Conservation (phyloP, 2,113 vertebrate species). For the Corynorhinus townsendii region DNA sequence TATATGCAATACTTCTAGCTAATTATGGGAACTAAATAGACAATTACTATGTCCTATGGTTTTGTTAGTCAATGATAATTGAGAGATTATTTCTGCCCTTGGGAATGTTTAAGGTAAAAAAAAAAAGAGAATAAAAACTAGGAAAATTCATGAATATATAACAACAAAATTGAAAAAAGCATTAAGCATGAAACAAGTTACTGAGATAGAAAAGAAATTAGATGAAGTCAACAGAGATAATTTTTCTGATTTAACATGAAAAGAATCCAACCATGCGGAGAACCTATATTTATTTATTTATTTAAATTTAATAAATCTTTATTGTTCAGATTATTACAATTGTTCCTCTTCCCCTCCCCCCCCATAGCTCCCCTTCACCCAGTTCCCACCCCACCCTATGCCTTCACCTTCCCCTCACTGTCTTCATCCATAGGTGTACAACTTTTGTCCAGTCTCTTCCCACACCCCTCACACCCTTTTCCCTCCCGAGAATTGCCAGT, state of each 20-base stretch:
- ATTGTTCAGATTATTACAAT: no score
- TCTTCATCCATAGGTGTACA: no score
- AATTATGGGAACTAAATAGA: neutral
- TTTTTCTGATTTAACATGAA: conserved; percentile 30
- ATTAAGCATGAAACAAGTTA: neutral
- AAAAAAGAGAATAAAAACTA: conserved; percentile 1
- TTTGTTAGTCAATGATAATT: conserved; percentile 5
- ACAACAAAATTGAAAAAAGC: neutral
- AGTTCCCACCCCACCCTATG: no score
- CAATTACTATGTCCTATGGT: neutral
- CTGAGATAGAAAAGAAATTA: neutral
- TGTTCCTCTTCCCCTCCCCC: no score
- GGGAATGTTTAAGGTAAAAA: neutral
- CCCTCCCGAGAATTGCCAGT: no score
- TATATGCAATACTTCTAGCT: neutral
- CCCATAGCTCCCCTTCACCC: no score
- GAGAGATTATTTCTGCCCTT: neutral
- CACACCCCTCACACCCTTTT: no score
- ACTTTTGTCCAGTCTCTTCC: no score
- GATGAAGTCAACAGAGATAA: neutral
- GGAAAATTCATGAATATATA: neutral
- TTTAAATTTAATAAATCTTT: no score
- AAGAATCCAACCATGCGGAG: neutral
- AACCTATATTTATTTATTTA: no score
- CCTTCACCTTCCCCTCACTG: no score